Percentiles rank a stretch among this genome's conserved stretches.
These are phyloP conservation scores for Hylia prasina DNA, from an alignment of 2,113 vertebrate genomes.

Conservation along the genomic window DNA sequence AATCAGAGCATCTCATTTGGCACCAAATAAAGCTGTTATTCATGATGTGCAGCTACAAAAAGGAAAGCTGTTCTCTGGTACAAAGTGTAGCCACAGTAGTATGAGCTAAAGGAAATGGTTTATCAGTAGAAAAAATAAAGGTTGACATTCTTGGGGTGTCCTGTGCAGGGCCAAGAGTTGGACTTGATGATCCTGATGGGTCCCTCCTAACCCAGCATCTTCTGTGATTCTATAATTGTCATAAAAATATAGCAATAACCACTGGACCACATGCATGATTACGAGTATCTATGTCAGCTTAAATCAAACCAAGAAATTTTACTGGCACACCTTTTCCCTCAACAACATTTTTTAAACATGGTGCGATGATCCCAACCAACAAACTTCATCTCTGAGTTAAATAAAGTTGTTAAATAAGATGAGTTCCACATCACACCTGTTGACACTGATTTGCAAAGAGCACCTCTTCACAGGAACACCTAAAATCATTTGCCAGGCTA, in stretches of 20 bases:
- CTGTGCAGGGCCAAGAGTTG: neutral
- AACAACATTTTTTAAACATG: neutral
- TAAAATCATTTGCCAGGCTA: neutral
- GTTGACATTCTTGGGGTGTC: neutral
- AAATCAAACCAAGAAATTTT: neutral
- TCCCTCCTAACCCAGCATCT: neutral
- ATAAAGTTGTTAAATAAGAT: no score
- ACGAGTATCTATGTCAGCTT: neutral
- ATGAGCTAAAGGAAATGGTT: slow-evolving; percentile 9
- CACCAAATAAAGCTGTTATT: slow-evolving; percentile 70
- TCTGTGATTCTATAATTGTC: neutral
- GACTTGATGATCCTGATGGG: neutral
- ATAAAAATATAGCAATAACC: neutral
- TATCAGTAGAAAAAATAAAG: slow-evolving; percentile 12
- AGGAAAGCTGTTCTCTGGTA: slow-evolving; percentile 44
- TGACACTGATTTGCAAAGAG: neutral
- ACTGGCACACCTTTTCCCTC: neutral
- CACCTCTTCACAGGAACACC: neutral
- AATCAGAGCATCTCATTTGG: slow-evolving; percentile 70
- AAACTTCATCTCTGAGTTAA: neutral
- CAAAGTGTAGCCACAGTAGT: neutral
- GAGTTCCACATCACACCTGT: neutral
- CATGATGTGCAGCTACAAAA: slow-evolving; percentile 50
- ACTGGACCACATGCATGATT: neutral
- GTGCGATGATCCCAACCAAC: neutral